Conservation (phyloP, 1,140 invertebrate genomes). For the Cydia amplana region DNA sequence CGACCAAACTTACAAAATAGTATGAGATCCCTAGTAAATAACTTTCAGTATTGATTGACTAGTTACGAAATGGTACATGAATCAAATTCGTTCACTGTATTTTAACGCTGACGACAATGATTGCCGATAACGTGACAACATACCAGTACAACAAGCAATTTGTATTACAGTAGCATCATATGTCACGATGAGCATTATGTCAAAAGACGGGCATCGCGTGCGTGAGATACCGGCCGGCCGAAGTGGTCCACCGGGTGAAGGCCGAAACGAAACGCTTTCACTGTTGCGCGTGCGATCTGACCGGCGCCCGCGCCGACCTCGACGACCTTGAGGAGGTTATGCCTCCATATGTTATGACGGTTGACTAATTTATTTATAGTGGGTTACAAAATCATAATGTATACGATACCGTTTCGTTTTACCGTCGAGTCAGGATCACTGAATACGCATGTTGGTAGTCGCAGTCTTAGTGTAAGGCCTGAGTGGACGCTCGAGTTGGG, state of each 20-base stretch:
- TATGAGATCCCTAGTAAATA: no score
- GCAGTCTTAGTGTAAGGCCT: no score
- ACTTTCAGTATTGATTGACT: no score
- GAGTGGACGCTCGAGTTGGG: no score
- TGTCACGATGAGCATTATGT: constrained; percentile 33
- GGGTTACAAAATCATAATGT: neutral
- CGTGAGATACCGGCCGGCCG: neutral
- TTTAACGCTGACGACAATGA: no score
- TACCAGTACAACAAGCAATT: neutral
- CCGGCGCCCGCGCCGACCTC: constrained; percentile 2
- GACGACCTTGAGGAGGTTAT: constrained; percentile 20
- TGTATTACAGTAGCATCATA: neutral
- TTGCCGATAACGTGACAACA: no score
- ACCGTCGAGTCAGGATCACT: no score
- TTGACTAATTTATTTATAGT: neutral
- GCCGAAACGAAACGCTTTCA: constrained; percentile 60
- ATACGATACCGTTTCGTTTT: no score
- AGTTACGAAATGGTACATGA: no score
- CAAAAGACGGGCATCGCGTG: neutral
- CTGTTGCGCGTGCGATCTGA: constrained; percentile 45
- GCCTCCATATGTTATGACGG: neutral
- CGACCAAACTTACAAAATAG: no score
- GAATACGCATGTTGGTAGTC: no score
- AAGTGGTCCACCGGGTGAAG: constrained; percentile 56
- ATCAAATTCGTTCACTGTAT: no score